A percentile compares a stretch with the other conserved stretches of the same genome.
Evolutionary conservation across 2,888 invertebrate genomes (phyloP).

Genomic region (Dasypogon diadema): DNA sequence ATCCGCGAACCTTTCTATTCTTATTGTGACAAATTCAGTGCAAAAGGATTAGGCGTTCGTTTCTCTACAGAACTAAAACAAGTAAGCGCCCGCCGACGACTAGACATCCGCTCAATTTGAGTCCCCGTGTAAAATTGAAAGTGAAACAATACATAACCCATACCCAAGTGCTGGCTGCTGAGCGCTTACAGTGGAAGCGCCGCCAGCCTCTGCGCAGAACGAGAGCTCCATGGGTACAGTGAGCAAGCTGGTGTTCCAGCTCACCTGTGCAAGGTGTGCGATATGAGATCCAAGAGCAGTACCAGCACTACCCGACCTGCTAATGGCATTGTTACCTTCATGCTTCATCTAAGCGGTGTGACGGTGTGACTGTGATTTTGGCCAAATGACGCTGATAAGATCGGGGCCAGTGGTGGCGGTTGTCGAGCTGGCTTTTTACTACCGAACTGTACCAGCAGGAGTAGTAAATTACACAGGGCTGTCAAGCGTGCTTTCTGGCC

Average conservation of each 20-base stretch:
- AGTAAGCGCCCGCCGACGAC: constrained; percentile 34
- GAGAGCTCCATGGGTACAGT: constrained; percentile 12
- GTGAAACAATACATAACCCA: constrained; percentile 43
- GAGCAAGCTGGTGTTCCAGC: constrained; percentile 1
- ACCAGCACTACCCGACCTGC: not conserved
- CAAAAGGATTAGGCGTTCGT: not conserved
- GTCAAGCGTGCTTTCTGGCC: not conserved
- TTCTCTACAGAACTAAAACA: constrained; percentile 17
- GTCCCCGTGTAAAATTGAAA: constrained; percentile 52
- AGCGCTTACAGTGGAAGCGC: constrained; percentile 18
- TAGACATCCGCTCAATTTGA: constrained; percentile 50
- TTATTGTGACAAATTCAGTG: too few species aligned
- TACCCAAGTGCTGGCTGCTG: constrained; percentile 22
- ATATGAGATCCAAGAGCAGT: constrained; percentile 17
- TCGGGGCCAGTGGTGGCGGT: constrained; percentile 17
- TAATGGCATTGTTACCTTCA: constrained; percentile 32
- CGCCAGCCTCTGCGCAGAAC: constrained; percentile 23
- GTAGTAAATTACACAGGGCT: not conserved
- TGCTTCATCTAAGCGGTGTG: constrained; percentile 23
- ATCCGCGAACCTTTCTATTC: not conserved
- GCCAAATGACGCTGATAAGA: not conserved
- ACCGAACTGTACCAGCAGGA: not conserved
- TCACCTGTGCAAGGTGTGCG: constrained; percentile 44
- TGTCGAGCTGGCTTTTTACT: not conserved
- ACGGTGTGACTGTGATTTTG: constrained; percentile 29